Evolutionary conservation across 2,797 vertebrate species (phyloP), one percentile per base, ranked within the genome.

Genomic region (Sebastes diploproa): DNA sequence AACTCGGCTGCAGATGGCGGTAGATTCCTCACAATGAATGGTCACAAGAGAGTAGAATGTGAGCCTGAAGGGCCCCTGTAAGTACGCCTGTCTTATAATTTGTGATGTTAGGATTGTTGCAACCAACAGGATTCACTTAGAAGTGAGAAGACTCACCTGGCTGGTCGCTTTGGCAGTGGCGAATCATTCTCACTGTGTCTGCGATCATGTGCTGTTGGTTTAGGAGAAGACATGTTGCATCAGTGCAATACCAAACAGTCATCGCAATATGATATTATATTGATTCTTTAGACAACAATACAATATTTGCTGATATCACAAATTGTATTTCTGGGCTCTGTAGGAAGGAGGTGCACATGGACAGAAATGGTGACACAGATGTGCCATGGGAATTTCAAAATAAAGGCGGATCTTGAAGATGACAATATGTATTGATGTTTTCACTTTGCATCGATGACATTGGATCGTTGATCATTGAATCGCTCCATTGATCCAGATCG

Each of bases 151-250:
- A 81, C 94, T 90, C 90, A 99, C 98, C 97, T 91, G 96, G 96
- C 79, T 98, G 97, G 88, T 98, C 98, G 32, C 96, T 97, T 93
- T 98, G 97, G 95, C 98, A 99, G 93, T 98, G 97, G 83, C 98
- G 97, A 88, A 99, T 95, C 85, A 97, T 97, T 73, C 98, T 96
- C 88, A 99, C 97, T 0, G 98, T 98, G 86, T 99, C 98, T 77
- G 98, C 98, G 42, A 99, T 99, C 98, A 99, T 99, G 74, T 99
- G 98, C 98, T 99, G 94, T 72, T 62, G 77, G 81, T 69, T 77
- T 7, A 93, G 89, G 70, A 84, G 64, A 75, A 20, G 56, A 87
- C 6, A 60, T 27, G 38, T 30, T 10, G 2, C 54, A 32, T 88
- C n/a, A 89, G 65, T 11, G 25, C 23, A 70, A 61, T 6, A 54